Base-by-base conservation (phyloP, 2,113 vertebrate species). In the Paedocypris sp. region DNA sequence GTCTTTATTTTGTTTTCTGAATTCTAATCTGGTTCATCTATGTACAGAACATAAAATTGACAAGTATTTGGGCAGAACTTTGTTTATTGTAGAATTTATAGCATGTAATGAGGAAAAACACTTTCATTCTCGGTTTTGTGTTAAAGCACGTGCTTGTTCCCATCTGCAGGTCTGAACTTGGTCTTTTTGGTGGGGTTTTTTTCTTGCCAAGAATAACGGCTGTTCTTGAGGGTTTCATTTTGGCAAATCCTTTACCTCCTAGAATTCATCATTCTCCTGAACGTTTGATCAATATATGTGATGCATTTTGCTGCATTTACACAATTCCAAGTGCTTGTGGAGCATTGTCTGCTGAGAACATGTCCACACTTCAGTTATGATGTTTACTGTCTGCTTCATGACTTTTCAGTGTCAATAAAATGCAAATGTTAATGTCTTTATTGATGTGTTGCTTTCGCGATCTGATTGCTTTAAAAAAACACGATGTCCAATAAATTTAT, bases 391-490 rank as follows among this genome's bases (percentile, higher is more conserved):
- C 50, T 69, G 57, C 39, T 72, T 32, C 25, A 47, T 36, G 35
- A 28, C 50, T 39, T 67, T 70, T 41, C 50, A 22, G 18, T 33
- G 20, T 38, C 48, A 50, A 43, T 66, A 68, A 68, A 66, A 69
- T 67, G 59, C 51, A 60, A 59, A 60, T 64, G 46, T 68, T 31
- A 51, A 53, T 61, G 47, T 47, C 38, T 62, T 47, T 45, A 39
- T 50, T 13, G 47, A 18, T 62, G 49, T 72, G 51, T 72, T 53
- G 71, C 71, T 47, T 70, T 76, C 51, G 41, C 42, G n/a, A 36
- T 31, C 36, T 15, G 72, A 66, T 42, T 49, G 22, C 41, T 36
- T 25, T 19, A 56, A 56, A 49, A n/a, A n/a, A 23, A 35, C 15
- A 39, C 56, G 46, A 33, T 48, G 53, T 57, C 39, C 72, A 59